Conservation (phyloP, 1,140 invertebrate species). For the Platyscapa corneri region DNA sequence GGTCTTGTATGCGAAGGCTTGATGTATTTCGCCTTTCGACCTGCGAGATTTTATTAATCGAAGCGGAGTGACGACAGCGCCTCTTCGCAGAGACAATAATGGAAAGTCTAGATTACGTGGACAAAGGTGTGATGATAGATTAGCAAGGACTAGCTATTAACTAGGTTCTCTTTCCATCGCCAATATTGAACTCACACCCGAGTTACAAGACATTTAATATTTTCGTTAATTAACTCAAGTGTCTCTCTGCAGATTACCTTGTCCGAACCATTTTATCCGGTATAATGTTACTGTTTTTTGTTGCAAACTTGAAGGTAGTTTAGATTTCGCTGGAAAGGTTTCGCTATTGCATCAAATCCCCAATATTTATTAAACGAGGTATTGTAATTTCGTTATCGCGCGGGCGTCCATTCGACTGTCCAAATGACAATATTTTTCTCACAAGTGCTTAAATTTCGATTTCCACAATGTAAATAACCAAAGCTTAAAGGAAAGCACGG, state of each 20-base stretch:
- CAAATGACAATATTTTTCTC: too few relatives aligned
- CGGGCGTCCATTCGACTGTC: too few relatives aligned
- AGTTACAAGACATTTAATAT: not conserved
- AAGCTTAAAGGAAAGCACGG: not conserved
- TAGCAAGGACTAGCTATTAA: not conserved
- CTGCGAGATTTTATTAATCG: conserved; percentile 27
- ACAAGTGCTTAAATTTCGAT: not conserved
- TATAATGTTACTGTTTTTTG: too few relatives aligned
- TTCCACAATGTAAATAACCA: not conserved
- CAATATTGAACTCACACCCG: not conserved
- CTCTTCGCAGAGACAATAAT: conserved; percentile 14
- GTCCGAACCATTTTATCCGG: too few relatives aligned
- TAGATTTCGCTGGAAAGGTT: too few relatives aligned
- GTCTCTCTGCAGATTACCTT: too few relatives aligned
- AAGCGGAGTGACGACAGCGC: not conserved
- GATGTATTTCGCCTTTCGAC: conserved; percentile 14
- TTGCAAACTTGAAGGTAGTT: too few relatives aligned
- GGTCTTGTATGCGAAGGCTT: not conserved
- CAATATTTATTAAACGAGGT: too few relatives aligned
- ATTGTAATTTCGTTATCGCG: too few relatives aligned
- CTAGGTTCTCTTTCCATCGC: not conserved
- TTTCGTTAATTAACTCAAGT: not conserved
- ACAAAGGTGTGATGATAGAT: not conserved
- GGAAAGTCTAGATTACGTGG: not conserved
- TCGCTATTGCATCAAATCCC: too few relatives aligned